A percentile compares a stretch with the other conserved stretches of the same genome.
Conservation (phyloP, 2,797 vertebrate species). For the Pitangus sulphuratus region DNA sequence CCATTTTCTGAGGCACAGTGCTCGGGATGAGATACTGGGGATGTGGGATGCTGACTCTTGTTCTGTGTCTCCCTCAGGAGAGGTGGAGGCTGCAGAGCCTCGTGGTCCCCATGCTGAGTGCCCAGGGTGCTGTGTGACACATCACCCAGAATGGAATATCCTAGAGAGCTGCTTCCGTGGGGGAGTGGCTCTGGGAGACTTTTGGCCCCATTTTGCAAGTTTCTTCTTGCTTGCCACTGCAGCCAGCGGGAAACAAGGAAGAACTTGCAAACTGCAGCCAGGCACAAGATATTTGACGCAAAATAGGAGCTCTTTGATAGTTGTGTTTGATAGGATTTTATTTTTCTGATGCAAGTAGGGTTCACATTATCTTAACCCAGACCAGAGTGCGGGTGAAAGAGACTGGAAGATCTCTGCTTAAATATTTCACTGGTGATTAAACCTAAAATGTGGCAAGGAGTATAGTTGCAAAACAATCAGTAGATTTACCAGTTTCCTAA, state of each 20-base stretch:
- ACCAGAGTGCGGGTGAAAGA: background rate
- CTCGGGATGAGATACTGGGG: background rate
- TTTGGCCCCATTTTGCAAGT: background rate
- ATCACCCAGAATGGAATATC: background rate
- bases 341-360: background rate
- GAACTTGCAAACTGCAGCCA: background rate
- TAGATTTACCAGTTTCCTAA: background rate
- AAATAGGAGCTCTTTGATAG: background rate
- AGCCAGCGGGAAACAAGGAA: background rate
- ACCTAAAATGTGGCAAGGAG: background rate
- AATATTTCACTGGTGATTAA: background rate
- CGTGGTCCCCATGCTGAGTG: fast-evolving
- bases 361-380: background rate
- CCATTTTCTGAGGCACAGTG: background rate
- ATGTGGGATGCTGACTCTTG: background rate
- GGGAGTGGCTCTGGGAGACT: background rate
- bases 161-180: background rate
- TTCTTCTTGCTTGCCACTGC: background rate
- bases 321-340: background rate
- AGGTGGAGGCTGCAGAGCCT: background rate
- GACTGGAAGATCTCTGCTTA: background rate
- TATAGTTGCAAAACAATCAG: background rate
- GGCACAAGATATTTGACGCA: fast-evolving
- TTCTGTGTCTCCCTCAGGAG: background rate
- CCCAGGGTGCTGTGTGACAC: background rate